phyloP scores from a whole-genome alignment of 1,140 invertebrate species.

The Sitobion miscanthi region DNA sequence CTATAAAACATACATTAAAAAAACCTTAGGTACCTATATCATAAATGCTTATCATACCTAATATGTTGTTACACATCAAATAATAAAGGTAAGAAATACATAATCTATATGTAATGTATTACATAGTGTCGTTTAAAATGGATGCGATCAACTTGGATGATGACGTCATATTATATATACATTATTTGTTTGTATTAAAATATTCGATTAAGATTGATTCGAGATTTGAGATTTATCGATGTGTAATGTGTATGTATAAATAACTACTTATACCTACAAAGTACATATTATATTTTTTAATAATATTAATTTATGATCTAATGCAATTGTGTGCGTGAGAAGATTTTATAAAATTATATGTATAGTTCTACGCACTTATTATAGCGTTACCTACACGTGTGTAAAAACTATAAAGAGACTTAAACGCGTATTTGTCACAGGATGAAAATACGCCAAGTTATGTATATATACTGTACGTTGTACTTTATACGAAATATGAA shows the following conservation, averaged over 20 bases:
- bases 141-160: not conserved
- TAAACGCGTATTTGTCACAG: constrained; percentile 6
- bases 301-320: constrained; percentile 15
- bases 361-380: not conserved
- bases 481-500: not conserved
- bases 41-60: not conserved
- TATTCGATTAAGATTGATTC: not conserved
- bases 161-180: not conserved
- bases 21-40: not conserved
- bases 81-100: not conserved
- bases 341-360: not conserved
- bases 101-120: not conserved
- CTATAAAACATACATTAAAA: not conserved
- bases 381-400: not conserved
- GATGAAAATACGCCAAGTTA: not conserved
- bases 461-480: not conserved
- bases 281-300: not conserved
- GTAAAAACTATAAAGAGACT: constrained; percentile 12
- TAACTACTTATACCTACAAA: not conserved
- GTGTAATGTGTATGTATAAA: not conserved
- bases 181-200: constrained; percentile 4
- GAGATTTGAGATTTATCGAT: not conserved
- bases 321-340: constrained; percentile 13
- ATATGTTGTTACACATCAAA: not conserved
- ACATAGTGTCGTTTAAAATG: not conserved